phyloP scores from a whole-genome alignment of 2,113 vertebrate species.

The Nyctibius bracteatus region DNA sequence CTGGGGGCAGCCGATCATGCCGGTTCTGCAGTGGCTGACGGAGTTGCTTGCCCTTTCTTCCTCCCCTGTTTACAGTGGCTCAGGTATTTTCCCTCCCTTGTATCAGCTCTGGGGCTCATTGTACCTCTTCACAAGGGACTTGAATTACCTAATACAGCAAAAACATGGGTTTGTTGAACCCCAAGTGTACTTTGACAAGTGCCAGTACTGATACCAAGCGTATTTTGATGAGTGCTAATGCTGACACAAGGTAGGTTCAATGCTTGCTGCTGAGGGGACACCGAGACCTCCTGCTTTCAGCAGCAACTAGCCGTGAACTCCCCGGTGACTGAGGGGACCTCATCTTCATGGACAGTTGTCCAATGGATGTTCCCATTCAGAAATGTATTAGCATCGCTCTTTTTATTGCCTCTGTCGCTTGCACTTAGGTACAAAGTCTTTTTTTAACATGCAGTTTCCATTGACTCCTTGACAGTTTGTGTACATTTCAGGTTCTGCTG shows the following conservation, averaged over 20 bases:
- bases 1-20: rapidly evolving
- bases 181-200: neutral
- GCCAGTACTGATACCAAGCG: neutral
- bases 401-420: neutral
- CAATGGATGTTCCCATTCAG: neutral
- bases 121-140: neutral
- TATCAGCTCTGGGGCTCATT: neutral
- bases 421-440: neutral
- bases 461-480: neutral
- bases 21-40: neutral
- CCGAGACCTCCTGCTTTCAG: neutral
- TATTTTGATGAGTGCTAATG: neutral
- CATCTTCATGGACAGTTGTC: neutral
- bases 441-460: neutral
- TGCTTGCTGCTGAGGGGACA: neutral
- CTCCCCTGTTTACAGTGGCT: neutral
- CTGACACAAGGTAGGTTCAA: neutral
- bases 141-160: neutral
- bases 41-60: neutral
- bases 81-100: neutral
- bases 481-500: neutral
- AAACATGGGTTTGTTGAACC: neutral
- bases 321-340: neutral
- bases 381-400: neutral
- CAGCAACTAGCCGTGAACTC: neutral